A percentile compares a stretch with the other conserved stretches of the same genome.
Evolutionary conservation across 2,888 invertebrate genomes (phyloP).

Genomic region (Penaeus monodon): DNA sequence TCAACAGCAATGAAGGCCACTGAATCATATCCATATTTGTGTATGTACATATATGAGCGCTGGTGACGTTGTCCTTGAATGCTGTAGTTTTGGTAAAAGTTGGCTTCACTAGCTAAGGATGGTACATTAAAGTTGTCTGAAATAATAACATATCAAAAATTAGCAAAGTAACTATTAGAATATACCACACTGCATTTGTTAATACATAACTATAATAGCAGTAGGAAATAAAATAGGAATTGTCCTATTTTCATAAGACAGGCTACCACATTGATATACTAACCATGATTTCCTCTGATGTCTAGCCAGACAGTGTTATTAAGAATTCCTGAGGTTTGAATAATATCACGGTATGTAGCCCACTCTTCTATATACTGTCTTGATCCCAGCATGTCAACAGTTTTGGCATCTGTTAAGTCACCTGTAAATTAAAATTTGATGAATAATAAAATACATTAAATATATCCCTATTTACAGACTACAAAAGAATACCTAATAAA

Average conservation of each 20-base stretch:
- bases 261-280: constrained; percentile 64
- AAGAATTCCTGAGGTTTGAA: constrained; percentile 78
- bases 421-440: constrained; percentile 70
- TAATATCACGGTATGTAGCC: constrained; percentile 80
- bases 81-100: constrained; percentile 84
- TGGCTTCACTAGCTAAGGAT: constrained; percentile 77
- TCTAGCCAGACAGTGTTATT: constrained; percentile 86
- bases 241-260: neutral
- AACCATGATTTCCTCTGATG: constrained; percentile 92
- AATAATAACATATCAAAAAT: neutral
- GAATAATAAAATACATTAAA: constrained; percentile 2
- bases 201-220: constrained; percentile 26
- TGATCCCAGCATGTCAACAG: constrained; percentile 83
- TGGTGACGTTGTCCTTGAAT: constrained; percentile 80
- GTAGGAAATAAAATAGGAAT: neutral
- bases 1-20: constrained; percentile 89
- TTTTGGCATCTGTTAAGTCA: constrained; percentile 90
- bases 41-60: constrained; percentile 81
- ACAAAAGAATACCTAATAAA: neutral
- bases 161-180: neutral
- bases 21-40: constrained; percentile 75
- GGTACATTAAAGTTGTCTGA: constrained; percentile 90
- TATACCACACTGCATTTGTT: constrained; percentile 24
- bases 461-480: neutral
- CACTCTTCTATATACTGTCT: constrained; percentile 86